Conservation (phyloP, 1,140 invertebrate species). For the Platorchestia sp. region DNA sequence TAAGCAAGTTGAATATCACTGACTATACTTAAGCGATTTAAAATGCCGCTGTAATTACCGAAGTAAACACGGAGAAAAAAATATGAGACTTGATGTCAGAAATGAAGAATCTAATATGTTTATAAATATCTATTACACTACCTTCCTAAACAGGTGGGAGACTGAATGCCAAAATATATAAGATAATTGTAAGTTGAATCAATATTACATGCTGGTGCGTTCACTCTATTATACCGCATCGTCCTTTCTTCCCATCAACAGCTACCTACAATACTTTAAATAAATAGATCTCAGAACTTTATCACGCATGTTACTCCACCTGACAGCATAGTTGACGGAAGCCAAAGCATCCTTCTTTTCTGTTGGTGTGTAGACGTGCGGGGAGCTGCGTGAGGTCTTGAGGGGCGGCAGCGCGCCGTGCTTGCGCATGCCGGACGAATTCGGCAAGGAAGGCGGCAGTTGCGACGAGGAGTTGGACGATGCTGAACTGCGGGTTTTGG, state of each 20-base stretch:
- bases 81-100: too few relatives aligned
- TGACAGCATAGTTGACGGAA: not conserved
- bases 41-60: too few relatives aligned
- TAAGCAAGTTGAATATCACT: too few relatives aligned
- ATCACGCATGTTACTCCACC: not conserved
- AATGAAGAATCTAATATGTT: too few relatives aligned
- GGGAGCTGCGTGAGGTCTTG: not conserved
- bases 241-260: not conserved
- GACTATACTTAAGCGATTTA: too few relatives aligned
- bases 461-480: not conserved
- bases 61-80: too few relatives aligned
- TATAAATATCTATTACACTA: too few relatives aligned
- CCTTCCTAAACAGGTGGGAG: not conserved
- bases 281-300: not conserved
- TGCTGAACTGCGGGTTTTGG: slow-evolving; percentile 10
- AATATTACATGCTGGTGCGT: not conserved
- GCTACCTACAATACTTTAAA: not conserved
- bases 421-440: not conserved
- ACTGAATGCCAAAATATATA: not conserved
- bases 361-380: not conserved
- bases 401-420: not conserved
- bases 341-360: slow-evolving; percentile 9
- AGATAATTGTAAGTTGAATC: not conserved
- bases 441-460: not conserved
- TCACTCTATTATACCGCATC: not conserved